A percentile compares a stretch with the other conserved stretches of the same genome.
Conservation (phyloP, 2,888 invertebrate genomes). For the Lamellibrachia columna region DNA sequence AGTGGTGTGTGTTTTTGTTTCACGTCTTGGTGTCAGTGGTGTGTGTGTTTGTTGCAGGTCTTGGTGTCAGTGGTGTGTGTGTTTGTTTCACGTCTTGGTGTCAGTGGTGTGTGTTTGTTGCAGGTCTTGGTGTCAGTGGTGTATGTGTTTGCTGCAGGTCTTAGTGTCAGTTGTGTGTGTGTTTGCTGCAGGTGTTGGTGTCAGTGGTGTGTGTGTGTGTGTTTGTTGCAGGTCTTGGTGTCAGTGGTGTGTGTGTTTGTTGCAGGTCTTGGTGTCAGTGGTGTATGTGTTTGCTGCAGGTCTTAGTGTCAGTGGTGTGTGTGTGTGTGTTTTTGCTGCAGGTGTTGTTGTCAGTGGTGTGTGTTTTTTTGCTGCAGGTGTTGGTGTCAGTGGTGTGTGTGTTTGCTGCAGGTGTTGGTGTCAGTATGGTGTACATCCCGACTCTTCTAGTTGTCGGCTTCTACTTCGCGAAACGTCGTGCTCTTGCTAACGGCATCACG, state of each 20-base stretch:
- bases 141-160: not conserved
- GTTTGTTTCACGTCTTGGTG: not conserved
- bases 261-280: not conserved
- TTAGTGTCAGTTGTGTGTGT: not conserved
- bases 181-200: not conserved
- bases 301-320: not conserved
- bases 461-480: slow-evolving; percentile 95
- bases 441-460: slow-evolving; percentile 93
- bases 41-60: not conserved
- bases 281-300: not conserved
- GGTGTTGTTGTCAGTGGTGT: not conserved
- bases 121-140: not conserved
- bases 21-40: slow-evolving; percentile 84
- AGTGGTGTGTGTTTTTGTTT: slow-evolving; percentile 69
- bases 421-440: slow-evolving; percentile 93
- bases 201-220: not conserved
- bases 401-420: slow-evolving; percentile 83
- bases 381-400: slow-evolving; percentile 93
- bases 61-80: not conserved
- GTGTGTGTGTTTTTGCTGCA: not conserved
- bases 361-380: slow-evolving; percentile 70
- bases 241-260: not conserved
- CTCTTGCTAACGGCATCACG: slow-evolving; percentile 92
- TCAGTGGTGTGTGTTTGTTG: not conserved
- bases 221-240: not conserved